Evolutionary conservation across 2,888 invertebrate species (phyloP), one percentile per base, ranked within the genome.

Genomic region (Ametastegia equiseti): DNA sequence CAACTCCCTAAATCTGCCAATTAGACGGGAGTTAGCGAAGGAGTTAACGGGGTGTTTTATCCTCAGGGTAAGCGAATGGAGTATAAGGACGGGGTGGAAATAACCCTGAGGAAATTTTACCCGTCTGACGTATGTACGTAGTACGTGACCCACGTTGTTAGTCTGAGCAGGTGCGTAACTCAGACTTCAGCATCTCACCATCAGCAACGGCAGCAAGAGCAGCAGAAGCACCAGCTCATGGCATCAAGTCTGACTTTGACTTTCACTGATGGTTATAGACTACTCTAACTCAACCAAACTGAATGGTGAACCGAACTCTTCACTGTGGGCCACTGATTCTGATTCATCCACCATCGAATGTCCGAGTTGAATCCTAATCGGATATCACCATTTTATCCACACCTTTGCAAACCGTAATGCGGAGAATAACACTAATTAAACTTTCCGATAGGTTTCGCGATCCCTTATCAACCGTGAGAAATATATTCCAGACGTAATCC

Each of bases 91-190:
- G 23, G 27, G 23, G n/a, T 5, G 30, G n/a, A 45, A 71, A 27
- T 45, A 71, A 47, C 45, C 71, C 71, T 30, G 47, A 71, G 71
- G 71, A 47, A 71, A 71, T 71, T 71, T 71, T 71, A 23, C 19
- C 65, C 39, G n/a, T 36, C 39, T 67, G n/a, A 67, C 9, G 36
- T 67, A 67, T n/a, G 15, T 60, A 60, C 42, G 42, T 42, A 42
- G 54, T 54, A 54, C 65, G 65, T 67, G 65, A 67, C 65, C 65
- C 19, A 36, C 39, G 65, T 67, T 67, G 19, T 36, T 67, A 67
- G 65, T 36, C 65, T 7, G 11, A 19, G 7, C 65, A 67, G 65
- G 65, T 67, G 65, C 65, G 65, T 67, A 39, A 27, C 36, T 67
- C 65, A 67, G 65, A 39, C 36, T 67, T 39, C n/a, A 39, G 36